Percentiles rank a stretch among this genome's conserved stretches.
These are phyloP conservation scores for Scalopus aquaticus DNA, from an alignment of 2,113 vertebrate genomes.

Conservation along the genomic window DNA sequence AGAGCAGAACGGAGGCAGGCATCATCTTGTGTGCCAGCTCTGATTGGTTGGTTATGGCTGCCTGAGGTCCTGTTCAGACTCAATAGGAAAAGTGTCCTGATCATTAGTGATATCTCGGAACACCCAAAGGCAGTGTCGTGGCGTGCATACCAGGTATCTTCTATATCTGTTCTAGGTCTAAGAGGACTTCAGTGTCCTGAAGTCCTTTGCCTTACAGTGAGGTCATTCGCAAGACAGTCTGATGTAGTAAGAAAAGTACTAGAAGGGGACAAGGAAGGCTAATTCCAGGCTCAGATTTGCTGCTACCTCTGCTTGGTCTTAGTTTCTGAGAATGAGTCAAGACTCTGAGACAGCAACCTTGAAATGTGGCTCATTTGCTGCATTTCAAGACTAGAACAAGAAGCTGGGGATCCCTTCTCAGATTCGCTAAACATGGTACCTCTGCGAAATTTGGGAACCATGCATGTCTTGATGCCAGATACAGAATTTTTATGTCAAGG, in stretches of 20 bases:
- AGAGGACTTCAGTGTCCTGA: not conserved
- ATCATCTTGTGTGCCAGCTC: not conserved
- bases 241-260: not conserved
- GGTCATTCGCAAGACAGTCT: not conserved
- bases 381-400: not conserved
- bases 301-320: not conserved
- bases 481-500: not conserved
- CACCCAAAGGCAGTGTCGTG: not conserved
- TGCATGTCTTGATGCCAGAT: not conserved
- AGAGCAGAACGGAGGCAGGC: not conserved
- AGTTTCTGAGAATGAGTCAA: not conserved
- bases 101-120: not conserved
- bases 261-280: not conserved
- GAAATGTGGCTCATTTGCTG: not conserved
- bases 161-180: constrained; percentile 15
- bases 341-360: not conserved
- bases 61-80: not conserved
- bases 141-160: not conserved
- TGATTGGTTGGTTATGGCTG: not conserved
- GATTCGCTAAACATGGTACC: not conserved
- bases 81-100: not conserved
- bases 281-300: not conserved
- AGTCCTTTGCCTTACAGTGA: not conserved
- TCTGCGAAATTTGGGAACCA: not conserved
- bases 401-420: not conserved